A percentile compares a stretch with the other conserved stretches of the same genome.
phyloP scores from a whole-genome alignment of 1,140 invertebrate species.

The Drosophila micromelanica region DNA sequence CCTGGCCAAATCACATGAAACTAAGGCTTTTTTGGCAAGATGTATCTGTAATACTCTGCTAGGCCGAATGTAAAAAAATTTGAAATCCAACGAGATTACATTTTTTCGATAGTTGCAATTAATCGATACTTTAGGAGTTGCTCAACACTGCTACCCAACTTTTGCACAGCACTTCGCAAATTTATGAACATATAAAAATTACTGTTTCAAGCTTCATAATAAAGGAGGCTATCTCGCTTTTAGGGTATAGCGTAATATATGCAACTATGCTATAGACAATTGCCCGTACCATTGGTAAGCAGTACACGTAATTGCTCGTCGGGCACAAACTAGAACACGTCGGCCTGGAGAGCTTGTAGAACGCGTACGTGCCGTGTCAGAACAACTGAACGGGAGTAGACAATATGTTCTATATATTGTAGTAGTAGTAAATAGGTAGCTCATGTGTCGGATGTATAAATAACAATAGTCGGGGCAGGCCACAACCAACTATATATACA shows the following conservation, averaged over 20 bases:
- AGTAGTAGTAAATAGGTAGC: constrained; percentile 9
- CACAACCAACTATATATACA: constrained; percentile 4
- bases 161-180: no score
- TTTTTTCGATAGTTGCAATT: no score
- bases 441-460: constrained; percentile 45
- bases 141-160: no score
- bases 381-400: constrained; percentile 41
- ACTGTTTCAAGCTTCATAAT: background rate
- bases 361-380: constrained; percentile 62
- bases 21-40: no score
- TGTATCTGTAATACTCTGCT: no score
- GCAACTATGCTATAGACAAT: constrained; percentile 44
- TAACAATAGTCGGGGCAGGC: constrained; percentile 54
- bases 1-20: no score
- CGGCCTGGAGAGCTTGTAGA: constrained; percentile 43
- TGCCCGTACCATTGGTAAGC: constrained; percentile 48
- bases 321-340: constrained; percentile 75
- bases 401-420: constrained; percentile 65
- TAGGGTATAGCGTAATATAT: constrained; percentile 42
- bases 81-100: no score
- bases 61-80: no score
- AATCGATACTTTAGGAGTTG: no score
- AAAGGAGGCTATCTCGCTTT: constrained; percentile 1
- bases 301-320: constrained; percentile 64
- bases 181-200: background rate